phyloP scores from a whole-genome alignment of 2,113 vertebrate species.

The Labrus mixtus region DNA sequence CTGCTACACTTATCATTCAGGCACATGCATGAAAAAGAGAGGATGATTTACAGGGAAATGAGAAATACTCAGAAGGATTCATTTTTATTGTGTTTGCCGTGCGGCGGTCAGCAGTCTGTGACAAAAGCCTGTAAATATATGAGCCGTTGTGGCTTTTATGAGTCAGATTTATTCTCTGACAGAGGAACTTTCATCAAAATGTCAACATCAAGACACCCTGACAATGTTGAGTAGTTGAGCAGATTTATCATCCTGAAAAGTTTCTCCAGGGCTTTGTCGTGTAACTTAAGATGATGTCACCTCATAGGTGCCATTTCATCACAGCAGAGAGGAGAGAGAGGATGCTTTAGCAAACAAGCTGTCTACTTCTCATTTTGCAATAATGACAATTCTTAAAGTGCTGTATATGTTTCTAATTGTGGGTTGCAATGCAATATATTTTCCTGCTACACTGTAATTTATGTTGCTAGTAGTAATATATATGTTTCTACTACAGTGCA shows the following conservation, averaged over 20 bases:
- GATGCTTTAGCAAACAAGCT: constrained; percentile 6
- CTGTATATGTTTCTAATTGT: no score
- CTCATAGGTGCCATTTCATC: constrained; percentile 12
- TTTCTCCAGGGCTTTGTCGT: constrained; percentile 32
- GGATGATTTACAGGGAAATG: constrained; percentile 65
- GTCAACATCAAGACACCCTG: constrained; percentile 61
- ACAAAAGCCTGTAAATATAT: constrained; percentile 61
- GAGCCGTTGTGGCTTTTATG: constrained; percentile 48
- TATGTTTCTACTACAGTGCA: no score
- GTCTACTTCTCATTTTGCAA: no score
- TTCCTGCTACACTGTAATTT: no score
- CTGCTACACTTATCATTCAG: constrained; percentile 64
- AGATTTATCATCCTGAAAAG: constrained; percentile 58
- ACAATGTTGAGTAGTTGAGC: constrained; percentile 22
- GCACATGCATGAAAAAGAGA: constrained; percentile 56
- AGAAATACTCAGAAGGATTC: constrained; percentile 61
- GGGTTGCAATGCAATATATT: no score
- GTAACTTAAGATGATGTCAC: constrained; percentile 40
- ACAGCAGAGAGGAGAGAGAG: background rate
- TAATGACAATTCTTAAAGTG: no score
- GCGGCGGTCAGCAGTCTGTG: constrained; percentile 60
- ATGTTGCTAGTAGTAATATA: no score
- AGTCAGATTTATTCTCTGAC: constrained; percentile 63
- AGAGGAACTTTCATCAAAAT: constrained; percentile 60
- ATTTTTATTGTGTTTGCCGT: constrained; percentile 64